phyloP scores from a whole-genome alignment of 2,888 invertebrate genomes.

The Fragum sueziense region DNA sequence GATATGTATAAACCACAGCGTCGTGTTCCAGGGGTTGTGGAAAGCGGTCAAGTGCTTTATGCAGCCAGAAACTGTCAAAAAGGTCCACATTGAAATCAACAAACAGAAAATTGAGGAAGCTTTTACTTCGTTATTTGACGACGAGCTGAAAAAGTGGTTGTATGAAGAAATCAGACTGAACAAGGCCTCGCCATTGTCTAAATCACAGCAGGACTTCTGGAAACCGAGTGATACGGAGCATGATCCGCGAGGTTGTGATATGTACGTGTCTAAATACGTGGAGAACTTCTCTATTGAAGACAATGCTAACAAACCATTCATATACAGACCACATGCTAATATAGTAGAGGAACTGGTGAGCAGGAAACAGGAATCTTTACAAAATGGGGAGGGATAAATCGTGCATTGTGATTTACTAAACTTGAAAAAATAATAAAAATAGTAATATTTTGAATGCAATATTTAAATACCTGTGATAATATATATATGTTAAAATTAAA shows the following conservation, averaged over 20 bases:
- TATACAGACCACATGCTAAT: constrained; percentile 79
- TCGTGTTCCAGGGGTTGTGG: constrained; percentile 80
- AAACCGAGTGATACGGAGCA: constrained; percentile 60
- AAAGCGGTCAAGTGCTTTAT: constrained; percentile 79
- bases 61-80: constrained; percentile 76
- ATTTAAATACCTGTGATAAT: constrained; percentile 12
- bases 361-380: not conserved
- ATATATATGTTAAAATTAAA: too few relatives aligned
- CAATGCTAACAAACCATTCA: constrained; percentile 2
- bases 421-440: too few relatives aligned
- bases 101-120: constrained; percentile 73
- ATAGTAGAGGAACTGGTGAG: constrained; percentile 46
- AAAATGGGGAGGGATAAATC: not conserved
- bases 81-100: constrained; percentile 75
- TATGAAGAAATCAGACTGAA: constrained; percentile 78
- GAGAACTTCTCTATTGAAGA: constrained; percentile 53
- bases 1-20: constrained; percentile 79
- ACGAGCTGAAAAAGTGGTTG: constrained; percentile 77
- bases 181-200: constrained; percentile 70
- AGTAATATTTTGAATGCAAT: not conserved
- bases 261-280: constrained; percentile 74
- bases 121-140: constrained; percentile 73
- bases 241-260: constrained; percentile 78
- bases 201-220: constrained; percentile 78
- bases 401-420: not conserved